Evolutionary conservation across 2,113 vertebrate species (phyloP), one percentile per base, ranked within the genome.

Genomic region (Rallus limicola): DNA sequence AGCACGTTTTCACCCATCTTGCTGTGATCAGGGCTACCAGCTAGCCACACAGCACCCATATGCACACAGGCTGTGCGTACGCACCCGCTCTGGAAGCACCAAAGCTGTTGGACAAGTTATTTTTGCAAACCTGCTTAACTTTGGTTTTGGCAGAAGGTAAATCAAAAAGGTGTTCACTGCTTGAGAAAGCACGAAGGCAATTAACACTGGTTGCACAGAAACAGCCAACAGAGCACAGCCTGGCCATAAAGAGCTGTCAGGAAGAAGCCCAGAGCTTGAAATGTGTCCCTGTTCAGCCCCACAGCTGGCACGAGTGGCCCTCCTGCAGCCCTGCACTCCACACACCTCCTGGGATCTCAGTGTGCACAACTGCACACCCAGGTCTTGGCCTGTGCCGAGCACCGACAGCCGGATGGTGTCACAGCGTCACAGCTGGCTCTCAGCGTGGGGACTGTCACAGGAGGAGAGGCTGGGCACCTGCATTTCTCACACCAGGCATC

Each of bases 221-320:
- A 0, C 16, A 65, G 44, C 80, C 72, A 24, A 21, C 44, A 10
- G 82, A 58, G 88, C 76, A 36, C 29, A 2, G 68, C 6, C 24
- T 8, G 4, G 2, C 36, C 2, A 5, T 5, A 42, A 55, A 11
- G 4, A 42, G 76, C 59, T 8, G 40, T 3, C 34, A 28, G 16
- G 4, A 11, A 12, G 34, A 1, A 53, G 55, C 55, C 26, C 55
- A 3, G 72, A 5, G 31, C 31, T 5, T 15, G 63, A 29, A 46
- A 24, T 0, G 10, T 0, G 0, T 20, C 56, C 48, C 46, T 10
- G 2, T 64, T 21, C 5, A 10, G 75, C 21, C 58, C 46, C 36
- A 4, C 5, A 52, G 44, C 29, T 44, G 6, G n/a, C 31, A 1
- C 0, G 3, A 5, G 4, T 1, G 2, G 58, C 33, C 38, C 1